phyloP scores from a whole-genome alignment of 2,797 vertebrate species.

The Myotis vivesi region DNA sequence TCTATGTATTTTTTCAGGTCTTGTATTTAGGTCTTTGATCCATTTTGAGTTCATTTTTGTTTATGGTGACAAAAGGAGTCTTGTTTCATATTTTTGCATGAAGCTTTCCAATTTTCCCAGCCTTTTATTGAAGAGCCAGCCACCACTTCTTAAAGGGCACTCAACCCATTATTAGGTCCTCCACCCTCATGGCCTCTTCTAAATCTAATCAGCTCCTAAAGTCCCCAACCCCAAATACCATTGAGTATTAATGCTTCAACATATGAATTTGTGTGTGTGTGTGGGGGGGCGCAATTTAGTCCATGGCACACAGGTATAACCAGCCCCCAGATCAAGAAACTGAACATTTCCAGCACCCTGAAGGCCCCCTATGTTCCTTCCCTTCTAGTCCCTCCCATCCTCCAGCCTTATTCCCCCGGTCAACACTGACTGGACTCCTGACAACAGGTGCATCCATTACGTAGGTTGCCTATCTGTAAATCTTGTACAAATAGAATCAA shows the following conservation, averaged over 20 bases:
- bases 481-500: background rate
- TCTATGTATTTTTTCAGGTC: background rate
- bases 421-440: background rate
- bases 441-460: background rate
- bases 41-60: background rate
- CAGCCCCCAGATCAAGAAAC: no score
- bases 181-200: no score
- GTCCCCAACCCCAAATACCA: no score
- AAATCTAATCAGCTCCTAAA: no score
- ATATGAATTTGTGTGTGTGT: no score
- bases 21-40: background rate
- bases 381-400: background rate
- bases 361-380: background rate
- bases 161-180: background rate
- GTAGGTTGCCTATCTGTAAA: background rate
- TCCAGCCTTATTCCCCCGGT: background rate
- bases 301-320: no score
- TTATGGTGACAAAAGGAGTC: background rate
- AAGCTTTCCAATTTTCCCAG: background rate
- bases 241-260: no score
- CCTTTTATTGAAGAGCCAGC: background rate
- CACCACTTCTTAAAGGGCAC: background rate
- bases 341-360: background rate
- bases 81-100: background rate
- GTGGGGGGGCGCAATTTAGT: no score